Evolutionary conservation across 2,888 invertebrate genomes (phyloP).

Genomic region (Odontomyia ornata): DNA sequence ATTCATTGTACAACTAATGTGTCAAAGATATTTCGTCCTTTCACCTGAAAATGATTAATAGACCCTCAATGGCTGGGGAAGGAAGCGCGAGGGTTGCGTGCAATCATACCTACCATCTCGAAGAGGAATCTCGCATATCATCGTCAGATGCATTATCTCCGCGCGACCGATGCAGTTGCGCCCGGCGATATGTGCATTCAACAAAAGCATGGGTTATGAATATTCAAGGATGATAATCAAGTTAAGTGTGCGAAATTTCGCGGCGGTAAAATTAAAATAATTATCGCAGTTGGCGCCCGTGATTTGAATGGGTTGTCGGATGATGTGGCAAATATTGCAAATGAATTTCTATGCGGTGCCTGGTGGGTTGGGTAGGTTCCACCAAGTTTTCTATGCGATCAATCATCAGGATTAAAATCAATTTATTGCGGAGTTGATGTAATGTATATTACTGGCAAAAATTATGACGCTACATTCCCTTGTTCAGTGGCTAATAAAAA

Average conservation of each 20-base stretch:
- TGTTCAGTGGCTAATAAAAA: too few relatives aligned
- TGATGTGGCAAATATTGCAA: neutral
- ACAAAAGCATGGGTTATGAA: conserved; percentile 7
- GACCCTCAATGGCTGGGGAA: neutral
- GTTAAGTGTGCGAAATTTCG: neutral
- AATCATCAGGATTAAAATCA: too few relatives aligned
- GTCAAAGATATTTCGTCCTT: neutral
- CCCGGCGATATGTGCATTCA: neutral
- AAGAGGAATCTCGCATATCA: conserved; percentile 10
- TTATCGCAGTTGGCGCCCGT: neutral
- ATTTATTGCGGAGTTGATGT: too few relatives aligned
- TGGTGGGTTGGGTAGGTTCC: too few relatives aligned
- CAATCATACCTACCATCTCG: conserved; percentile 4
- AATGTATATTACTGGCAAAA: too few relatives aligned
- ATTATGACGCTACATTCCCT: too few relatives aligned
- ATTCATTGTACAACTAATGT: too few relatives aligned
- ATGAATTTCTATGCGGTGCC: too few relatives aligned
- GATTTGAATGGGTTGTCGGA: neutral
- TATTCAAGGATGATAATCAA: conserved; percentile 18
- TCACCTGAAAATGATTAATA: conserved; percentile 15
- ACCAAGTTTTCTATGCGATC: too few relatives aligned
- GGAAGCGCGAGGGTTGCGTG: neutral
- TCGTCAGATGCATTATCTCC: neutral
- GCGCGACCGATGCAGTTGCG: neutral
- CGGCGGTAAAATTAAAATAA: neutral